Conservation (phyloP, 2,113 vertebrate species). For the Apodemus sylvaticus region DNA sequence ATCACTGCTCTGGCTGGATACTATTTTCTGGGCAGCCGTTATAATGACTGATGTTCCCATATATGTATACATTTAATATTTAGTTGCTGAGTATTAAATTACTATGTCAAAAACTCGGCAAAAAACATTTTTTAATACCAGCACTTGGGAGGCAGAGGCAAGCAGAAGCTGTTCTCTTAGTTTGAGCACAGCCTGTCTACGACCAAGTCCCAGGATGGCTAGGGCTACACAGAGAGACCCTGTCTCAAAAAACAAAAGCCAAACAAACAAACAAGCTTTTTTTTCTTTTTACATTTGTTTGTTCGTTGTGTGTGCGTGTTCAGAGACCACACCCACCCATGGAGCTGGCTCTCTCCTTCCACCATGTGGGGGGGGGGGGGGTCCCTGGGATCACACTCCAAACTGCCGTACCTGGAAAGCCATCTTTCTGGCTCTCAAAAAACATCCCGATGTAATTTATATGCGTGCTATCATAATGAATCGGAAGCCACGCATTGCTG, state of each 20-base stretch:
- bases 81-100: constrained; percentile 36
- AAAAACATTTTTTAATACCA: background rate
- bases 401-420: background rate
- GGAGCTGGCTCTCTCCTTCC: background rate
- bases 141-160: too few relatives aligned
- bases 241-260: too few relatives aligned
- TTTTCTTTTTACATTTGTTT: background rate
- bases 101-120: background rate
- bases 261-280: too few relatives aligned
- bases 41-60: background rate
- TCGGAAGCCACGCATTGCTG: constrained; percentile 14
- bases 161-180: too few relatives aligned
- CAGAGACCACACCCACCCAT: background rate
- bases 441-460: background rate
- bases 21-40: background rate
- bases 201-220: too few relatives aligned
- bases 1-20: background rate
- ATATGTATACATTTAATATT: background rate
- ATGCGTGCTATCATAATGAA: constrained; percentile 6
- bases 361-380: background rate
- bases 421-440: background rate
- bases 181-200: too few relatives aligned
- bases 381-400: background rate
- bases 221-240: too few relatives aligned
- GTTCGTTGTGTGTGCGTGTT: background rate